Evolutionary conservation across 2,113 vertebrate genomes (phyloP).

Genomic region (Conger conger): DNA sequence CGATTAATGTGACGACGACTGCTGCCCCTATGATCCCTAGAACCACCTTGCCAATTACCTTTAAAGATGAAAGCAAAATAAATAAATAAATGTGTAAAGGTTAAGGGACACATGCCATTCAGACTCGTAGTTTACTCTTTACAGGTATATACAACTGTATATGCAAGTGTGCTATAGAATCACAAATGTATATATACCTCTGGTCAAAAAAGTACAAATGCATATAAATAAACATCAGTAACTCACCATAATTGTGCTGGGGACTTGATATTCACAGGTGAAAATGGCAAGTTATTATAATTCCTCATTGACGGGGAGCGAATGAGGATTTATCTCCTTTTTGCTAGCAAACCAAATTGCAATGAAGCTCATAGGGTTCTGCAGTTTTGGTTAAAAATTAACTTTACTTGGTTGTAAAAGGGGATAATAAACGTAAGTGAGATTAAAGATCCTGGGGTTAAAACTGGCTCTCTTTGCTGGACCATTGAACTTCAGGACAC

Average conservation of each 20-base stretch:
- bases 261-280: conserved; percentile 33
- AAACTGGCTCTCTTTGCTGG: conserved; percentile 23
- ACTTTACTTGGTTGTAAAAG: conserved; percentile 23
- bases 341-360: conserved; percentile 8
- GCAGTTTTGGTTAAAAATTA: conserved; percentile 8
- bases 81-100: not conserved
- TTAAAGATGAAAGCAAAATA: conserved; percentile 37
- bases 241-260: conserved; percentile 66
- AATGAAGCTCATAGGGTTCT: not conserved
- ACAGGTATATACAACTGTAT: too few relatives aligned
- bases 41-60: conserved; percentile 59
- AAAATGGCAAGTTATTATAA: conserved; percentile 23
- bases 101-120: not conserved
- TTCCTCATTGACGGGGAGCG: conserved; percentile 38
- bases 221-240: conserved; percentile 16
- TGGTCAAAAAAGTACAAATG: not conserved
- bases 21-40: conserved; percentile 55
- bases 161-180: too few relatives aligned
- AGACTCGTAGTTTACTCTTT: not conserved
- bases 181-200: too few relatives aligned
- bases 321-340: conserved; percentile 24
- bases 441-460: conserved; percentile 26
- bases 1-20: conserved; percentile 69
- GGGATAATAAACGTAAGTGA: conserved; percentile 27
- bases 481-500: conserved; percentile 26